Base-by-base conservation (phyloP, 2,113 vertebrate genomes). In the Turdus rufiventris region DNA sequence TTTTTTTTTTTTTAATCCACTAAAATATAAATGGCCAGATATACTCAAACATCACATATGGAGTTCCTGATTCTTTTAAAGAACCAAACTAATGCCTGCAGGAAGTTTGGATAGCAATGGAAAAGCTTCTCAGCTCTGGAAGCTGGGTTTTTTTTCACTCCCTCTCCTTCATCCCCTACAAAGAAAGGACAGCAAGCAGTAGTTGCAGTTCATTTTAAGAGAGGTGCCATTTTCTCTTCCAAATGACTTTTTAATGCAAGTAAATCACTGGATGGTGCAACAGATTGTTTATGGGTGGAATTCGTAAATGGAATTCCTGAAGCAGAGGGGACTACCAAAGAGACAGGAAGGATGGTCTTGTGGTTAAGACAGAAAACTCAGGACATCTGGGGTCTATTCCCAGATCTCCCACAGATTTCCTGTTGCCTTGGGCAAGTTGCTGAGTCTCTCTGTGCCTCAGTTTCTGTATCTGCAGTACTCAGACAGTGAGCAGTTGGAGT, bases 381-480 rank as follows among this genome's bases (percentile, higher is more conserved):
- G 88, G 93, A 95, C 96, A 96, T 94, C 93, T 96, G 94, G 94
- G 92, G 92, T 90, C 82, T 73, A 75, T 96, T 97, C 91, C 85
- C 77, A 95, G 94, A 89, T 95, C 93, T 96, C 88, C 95, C 92
- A 86, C 95, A 93, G 92, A 95, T 36, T 96, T 96, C 96, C 88
- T 92, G 85, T 90, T 94, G 93, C 95, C 93, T 88, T 75, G 82
- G 65, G 92, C 94, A 72, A 88, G 71, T 80, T 74, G 88, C 79
- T 94, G 31, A 18, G 79, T 84, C 73, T 93, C 91, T 29, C 51
- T 38, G 67, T 96, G 94, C 94, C 94, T 96, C 93, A 93, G 93
- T 95, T 97, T 86, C 96, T 90, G 60, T n/a, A 73, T 85, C 82
- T 72, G 82, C 75, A 36, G 48, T 12, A 56, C 13, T 67, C 85